A percentile compares a stretch with the other conserved stretches of the same genome.
phyloP scores from a whole-genome alignment of 23 tunicate species.

The Trididemnum miniatum region DNA sequence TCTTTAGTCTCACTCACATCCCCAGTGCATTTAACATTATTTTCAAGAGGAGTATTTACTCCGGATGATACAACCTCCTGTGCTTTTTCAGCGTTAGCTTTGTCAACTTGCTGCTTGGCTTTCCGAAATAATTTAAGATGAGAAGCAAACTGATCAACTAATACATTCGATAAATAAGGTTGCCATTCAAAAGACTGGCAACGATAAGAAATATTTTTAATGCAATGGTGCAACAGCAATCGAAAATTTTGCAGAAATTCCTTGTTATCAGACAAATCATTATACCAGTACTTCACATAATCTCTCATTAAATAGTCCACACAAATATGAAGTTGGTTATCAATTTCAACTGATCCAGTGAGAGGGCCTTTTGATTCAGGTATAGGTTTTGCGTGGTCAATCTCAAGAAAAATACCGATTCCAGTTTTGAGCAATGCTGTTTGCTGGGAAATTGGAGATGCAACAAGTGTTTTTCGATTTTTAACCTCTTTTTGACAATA shows the following conservation, averaged over 20 bases:
- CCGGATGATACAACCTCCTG: neutral
- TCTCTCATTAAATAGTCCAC: conserved; percentile 74
- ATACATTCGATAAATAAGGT: conserved; percentile 60
- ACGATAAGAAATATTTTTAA: conserved; percentile 52
- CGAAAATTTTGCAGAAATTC: conserved; percentile 60
- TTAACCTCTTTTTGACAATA: conserved; percentile 50
- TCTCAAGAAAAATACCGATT: conserved; percentile 20
- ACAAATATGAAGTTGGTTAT: conserved; percentile 48
- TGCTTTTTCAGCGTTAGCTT: neutral
- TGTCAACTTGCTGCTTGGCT: conserved; percentile 61
- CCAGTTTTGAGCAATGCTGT: conserved; percentile 32
- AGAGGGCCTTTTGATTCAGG: too few relatives aligned
- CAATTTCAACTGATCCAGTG: conserved; percentile 53
- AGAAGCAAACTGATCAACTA: conserved; percentile 88
- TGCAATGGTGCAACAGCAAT: conserved; percentile 50
- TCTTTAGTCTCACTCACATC: neutral
- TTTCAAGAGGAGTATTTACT: neutral
- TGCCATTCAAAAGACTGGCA: conserved; percentile 87
- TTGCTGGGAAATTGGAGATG: conserved; percentile 13
- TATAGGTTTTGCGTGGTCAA: too few relatives aligned
- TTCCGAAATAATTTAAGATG: conserved; percentile 75
- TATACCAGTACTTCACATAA: conserved; percentile 91
- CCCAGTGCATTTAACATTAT: neutral
- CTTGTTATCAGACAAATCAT: conserved; percentile 80
- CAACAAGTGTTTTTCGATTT: conserved; percentile 27